Conservation (phyloP, 2,113 vertebrate genomes). For the Sardina pilchardus region DNA sequence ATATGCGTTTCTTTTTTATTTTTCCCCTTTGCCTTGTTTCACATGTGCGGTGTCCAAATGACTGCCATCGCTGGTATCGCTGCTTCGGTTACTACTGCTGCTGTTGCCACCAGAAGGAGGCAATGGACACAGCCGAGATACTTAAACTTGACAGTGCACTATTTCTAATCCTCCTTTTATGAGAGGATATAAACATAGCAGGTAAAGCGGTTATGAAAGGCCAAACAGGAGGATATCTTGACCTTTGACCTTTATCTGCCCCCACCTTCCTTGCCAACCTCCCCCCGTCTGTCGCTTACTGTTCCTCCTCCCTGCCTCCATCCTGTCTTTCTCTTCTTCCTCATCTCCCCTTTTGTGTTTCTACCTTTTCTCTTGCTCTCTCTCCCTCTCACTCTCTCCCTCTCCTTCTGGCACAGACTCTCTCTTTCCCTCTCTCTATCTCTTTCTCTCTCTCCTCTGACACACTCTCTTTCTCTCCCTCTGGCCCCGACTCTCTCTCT, state of each 20-base stretch:
- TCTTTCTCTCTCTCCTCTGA: background rate
- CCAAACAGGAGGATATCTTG: background rate
- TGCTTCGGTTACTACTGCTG: background rate
- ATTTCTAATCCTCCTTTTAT: constrained; percentile 9
- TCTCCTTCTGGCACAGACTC: no score
- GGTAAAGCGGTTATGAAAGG: background rate
- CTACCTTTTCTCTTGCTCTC: background rate
- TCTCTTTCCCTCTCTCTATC: background rate
- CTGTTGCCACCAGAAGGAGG: background rate
- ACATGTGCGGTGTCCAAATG: background rate
- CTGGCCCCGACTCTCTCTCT: background rate
- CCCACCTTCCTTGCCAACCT: background rate
- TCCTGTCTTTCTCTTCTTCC: background rate
- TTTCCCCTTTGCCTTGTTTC: background rate
- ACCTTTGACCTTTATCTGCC: background rate
- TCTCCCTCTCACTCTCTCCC: background rate
- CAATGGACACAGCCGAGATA: background rate
- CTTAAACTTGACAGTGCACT: constrained; percentile 3
- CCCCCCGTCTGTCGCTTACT: background rate
- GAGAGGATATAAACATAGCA: background rate
- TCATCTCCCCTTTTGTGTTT: constrained; percentile 7
- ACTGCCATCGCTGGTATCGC: background rate
- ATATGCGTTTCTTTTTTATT: background rate
- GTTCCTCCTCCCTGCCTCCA: background rate
- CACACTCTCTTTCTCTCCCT: no score